Evolutionary conservation across 2,888 invertebrate genomes (phyloP).

Genomic region (Polia nebulosa): DNA sequence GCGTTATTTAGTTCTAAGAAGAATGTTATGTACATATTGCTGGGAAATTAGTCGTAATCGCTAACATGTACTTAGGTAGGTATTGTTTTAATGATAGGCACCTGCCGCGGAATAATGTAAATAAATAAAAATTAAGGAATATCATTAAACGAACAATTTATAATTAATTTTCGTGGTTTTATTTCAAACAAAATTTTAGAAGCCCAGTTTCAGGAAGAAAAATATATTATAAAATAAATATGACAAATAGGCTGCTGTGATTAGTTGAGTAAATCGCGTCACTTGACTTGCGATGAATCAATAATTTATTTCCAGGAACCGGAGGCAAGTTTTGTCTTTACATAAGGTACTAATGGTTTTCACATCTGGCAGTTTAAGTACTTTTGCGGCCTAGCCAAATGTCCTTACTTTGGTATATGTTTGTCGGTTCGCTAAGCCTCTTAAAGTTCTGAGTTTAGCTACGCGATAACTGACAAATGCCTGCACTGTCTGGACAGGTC

Average conservation of each 20-base stretch:
- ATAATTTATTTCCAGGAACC: no score
- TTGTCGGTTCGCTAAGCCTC: no score
- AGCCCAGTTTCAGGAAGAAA: background rate
- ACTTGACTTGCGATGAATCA: no score
- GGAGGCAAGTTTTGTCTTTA: background rate
- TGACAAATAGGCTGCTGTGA: background rate
- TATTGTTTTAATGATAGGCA: slow-evolving; percentile 63
- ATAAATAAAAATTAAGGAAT: slow-evolving; percentile 65
- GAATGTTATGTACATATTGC: slow-evolving; percentile 86
- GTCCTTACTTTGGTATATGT: no score
- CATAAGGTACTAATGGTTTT: background rate
- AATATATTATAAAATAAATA: no score
- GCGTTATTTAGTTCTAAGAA: slow-evolving; percentile 90
- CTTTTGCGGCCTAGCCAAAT: no score
- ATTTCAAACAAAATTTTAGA: slow-evolving; percentile 42
- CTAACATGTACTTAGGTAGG: slow-evolving; percentile 61
- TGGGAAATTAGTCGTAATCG: slow-evolving; percentile 67
- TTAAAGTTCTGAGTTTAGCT: no score
- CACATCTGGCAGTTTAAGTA: no score
- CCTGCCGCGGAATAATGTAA: slow-evolving; percentile 77
- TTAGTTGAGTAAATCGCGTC: background rate
- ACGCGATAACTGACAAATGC: no score
- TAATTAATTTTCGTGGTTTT: slow-evolving; percentile 72
- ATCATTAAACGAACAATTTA: slow-evolving; percentile 84
- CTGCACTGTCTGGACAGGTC: no score